Evolutionary conservation across 2,888 invertebrate genomes (phyloP).

Genomic region (Drosophila testacea): DNA sequence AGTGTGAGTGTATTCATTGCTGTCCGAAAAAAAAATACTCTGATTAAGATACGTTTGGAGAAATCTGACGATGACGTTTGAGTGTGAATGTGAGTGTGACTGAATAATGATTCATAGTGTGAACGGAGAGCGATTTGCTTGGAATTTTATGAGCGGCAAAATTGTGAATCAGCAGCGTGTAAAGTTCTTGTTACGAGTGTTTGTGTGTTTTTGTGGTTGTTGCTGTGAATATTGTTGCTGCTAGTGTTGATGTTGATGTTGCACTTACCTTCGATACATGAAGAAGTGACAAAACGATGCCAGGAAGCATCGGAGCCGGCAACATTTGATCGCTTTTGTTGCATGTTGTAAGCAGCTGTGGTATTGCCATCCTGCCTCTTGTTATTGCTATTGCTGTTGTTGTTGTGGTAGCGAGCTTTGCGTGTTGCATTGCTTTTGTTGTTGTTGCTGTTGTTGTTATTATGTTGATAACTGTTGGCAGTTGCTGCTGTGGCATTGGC

Average conservation of each 20-base stretch:
- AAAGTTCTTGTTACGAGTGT: background rate
- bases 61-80: slow-evolving; percentile 46
- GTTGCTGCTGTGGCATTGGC: slow-evolving; percentile 9
- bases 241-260: background rate
- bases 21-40: slow-evolving; percentile 28
- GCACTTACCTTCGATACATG: slow-evolving; percentile 80
- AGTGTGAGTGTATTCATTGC: slow-evolving; percentile 24
- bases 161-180: slow-evolving; percentile 53
- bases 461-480: slow-evolving; percentile 1
- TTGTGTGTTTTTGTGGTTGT: background rate
- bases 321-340: slow-evolving; percentile 46
- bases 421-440: slow-evolving; percentile 17
- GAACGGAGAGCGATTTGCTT: slow-evolving; percentile 50
- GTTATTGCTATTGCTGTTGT: slow-evolving; percentile 36
- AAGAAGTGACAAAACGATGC: slow-evolving; percentile 71
- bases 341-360: slow-evolving; percentile 37
- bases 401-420: slow-evolving; percentile 32
- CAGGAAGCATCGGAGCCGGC: slow-evolving; percentile 65
- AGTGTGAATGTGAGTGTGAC: background rate
- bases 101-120: slow-evolving; percentile 40
- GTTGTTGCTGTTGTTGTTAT: slow-evolving; percentile 1
- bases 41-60: slow-evolving; percentile 51
- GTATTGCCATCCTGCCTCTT: slow-evolving; percentile 33
- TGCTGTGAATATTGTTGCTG: background rate
- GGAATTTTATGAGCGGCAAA: slow-evolving; percentile 52